A percentile compares a stretch with the other conserved stretches of the same genome.
phyloP scores from a whole-genome alignment of 2,113 vertebrate genomes.

The Girardinichthys multiradiatus region DNA sequence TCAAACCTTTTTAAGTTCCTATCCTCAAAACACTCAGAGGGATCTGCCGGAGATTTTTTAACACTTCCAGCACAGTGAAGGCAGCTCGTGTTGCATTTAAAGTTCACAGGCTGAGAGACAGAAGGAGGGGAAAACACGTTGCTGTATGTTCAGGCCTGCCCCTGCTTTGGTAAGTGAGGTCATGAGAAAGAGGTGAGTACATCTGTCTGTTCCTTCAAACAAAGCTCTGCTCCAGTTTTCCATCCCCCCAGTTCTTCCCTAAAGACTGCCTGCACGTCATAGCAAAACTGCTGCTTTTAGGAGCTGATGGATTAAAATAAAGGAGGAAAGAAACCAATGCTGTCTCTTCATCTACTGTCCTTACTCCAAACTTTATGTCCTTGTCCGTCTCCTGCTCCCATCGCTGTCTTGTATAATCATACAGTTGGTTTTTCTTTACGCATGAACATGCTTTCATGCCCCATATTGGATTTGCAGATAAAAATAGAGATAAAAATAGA shows the following conservation, averaged over 20 bases:
- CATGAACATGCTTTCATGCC: conserved; percentile 46
- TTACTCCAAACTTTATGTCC: conserved; percentile 6
- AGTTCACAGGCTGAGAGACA: conserved; percentile 7
- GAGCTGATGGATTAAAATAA: conserved; percentile 22
- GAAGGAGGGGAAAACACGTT: background rate
- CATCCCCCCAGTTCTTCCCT: background rate
- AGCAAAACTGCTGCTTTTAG: conserved; percentile 39
- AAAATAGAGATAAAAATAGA: conserved; percentile 37
- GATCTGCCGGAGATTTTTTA: conserved; percentile 14
- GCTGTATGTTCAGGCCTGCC: conserved; percentile 33
- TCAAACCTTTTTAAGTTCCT: conserved; percentile 57
- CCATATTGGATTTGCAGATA: conserved; percentile 51
- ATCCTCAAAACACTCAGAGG: conserved; percentile 31
- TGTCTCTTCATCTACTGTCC: conserved; percentile 1
- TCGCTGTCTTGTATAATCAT: conserved; percentile 7
- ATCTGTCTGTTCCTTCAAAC: conserved; percentile 30
- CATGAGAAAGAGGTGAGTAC: conserved; percentile 26
- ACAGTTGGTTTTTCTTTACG: conserved; percentile 31
- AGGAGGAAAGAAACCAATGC: background rate
- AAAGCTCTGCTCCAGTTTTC: conserved; percentile 11
- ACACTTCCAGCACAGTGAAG: conserved; percentile 12
- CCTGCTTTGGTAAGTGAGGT: conserved; percentile 32
- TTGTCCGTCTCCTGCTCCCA: background rate
- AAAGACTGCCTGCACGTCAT: conserved; percentile 16
- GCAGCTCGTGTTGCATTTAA: conserved; percentile 8